Percentiles rank a stretch among this genome's conserved stretches.
Conservation (phyloP, 2,888 invertebrate genomes). For the Epinotia bilunana region DNA sequence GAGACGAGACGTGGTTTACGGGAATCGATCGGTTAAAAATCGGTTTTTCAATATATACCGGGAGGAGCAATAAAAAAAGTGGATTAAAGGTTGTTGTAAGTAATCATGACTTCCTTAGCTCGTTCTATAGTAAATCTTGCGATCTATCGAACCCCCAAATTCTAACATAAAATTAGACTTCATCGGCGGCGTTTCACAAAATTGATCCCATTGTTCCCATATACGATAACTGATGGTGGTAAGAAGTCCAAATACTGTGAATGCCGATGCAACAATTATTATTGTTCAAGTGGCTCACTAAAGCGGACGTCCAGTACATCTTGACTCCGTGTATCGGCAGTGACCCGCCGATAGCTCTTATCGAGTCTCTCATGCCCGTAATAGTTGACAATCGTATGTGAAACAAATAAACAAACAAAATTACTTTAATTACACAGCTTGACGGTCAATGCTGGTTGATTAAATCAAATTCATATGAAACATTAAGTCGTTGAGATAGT, state of each 20-base stretch:
- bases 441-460: conserved; percentile 12
- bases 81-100: no score
- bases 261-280: conserved; percentile 1
- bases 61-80: no score
- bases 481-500: background rate
- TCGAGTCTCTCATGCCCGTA: conserved; percentile 44
- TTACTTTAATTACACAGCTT: background rate
- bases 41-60: no score
- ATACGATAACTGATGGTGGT: background rate
- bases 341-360: conserved; percentile 65
- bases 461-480: background rate
- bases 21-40: no score
- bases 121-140: no score
- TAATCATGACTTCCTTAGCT: no score
- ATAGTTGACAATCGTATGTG: conserved; percentile 32
- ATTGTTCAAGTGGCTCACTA: conserved; percentile 15
- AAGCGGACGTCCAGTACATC: conserved; percentile 50
- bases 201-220: background rate
- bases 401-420: conserved; percentile 43
- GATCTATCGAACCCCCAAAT: no score
- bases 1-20: no score
- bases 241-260: background rate
- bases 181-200: no score
- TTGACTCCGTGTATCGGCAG: conserved; percentile 63
- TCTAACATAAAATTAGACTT: no score